phyloP scores from a whole-genome alignment of 2,888 invertebrate genomes.

The Cepaea hortensis region DNA sequence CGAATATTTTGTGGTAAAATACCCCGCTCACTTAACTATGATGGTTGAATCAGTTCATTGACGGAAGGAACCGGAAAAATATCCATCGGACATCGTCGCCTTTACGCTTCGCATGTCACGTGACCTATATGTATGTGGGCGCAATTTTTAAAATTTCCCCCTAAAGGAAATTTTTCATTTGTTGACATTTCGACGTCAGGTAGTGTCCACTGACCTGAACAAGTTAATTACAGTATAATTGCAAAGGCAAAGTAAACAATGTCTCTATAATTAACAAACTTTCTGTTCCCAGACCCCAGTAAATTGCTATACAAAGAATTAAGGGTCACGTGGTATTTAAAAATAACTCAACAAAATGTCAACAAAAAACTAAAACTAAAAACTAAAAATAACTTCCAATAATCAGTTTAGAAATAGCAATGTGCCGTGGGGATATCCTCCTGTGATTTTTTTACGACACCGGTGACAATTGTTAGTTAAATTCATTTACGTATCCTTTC shows the following conservation, averaged over 20 bases:
- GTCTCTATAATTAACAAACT: no score
- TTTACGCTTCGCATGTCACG: neutral
- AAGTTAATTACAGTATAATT: neutral
- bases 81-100: neutral
- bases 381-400: no score
- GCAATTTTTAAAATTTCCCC: no score
- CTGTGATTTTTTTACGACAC: no score
- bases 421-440: no score
- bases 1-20: slow-evolving; percentile 1
- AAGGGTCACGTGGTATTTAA: slow-evolving; percentile 17
- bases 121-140: slow-evolving; percentile 5
- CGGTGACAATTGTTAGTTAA: no score
- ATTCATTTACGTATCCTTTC: no score
- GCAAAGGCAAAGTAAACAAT: no score
- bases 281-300: neutral
- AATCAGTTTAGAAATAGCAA: no score
- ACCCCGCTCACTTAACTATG: slow-evolving; percentile 4
- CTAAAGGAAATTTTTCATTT: neutral
- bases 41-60: slow-evolving; percentile 17
- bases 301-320: neutral
- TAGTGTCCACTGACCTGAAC: slow-evolving; percentile 2
- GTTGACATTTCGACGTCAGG: neutral
- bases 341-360: no score
- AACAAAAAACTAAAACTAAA: no score
- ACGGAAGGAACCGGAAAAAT: neutral